Evolutionary conservation across 1,140 invertebrate genomes (phyloP), one percentile per base, ranked within the genome.

Genomic region (Leguminivora glycinivorella): DNA sequence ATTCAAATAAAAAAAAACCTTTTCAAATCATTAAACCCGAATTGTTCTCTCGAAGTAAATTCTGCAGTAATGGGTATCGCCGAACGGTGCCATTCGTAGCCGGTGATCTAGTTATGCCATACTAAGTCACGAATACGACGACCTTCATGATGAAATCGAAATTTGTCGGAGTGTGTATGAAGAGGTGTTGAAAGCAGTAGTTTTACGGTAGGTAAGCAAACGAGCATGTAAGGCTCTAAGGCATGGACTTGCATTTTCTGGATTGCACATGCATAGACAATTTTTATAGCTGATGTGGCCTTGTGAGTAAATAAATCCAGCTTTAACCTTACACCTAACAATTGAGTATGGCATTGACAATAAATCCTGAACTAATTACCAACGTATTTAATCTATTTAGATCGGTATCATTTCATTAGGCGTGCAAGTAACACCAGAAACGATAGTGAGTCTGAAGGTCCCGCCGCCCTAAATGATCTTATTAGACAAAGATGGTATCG

Each of bases 101-200:
- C 71, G 69, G 66, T 80, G 84, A 83, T 87, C 86, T 79, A 85
- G 82, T 88, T 90, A 83, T 85, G 82, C 78, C 79, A 81, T 71
- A 78, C 69, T 72, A 67, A 76, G 82, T 88, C 84, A 89, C 84
- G 88, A 88, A 78, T 74, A 60, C 69, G 69, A 67, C 77, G 80
- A 84, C 83, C 87, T 88, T 88, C 80, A 73, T 84, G 78, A 76
- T 79, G 84, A 84, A 89, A 89, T 81, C 83, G 78, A 83, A 84
- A 83, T 84, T 75, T 60, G 68, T 58, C 24, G 24, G 43, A 34
- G 70, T 63, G 56, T 22, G 19, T 9, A 19, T 63, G 29, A 43
- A 67, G 22, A 70, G 10, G 34, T 60, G 72, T 70, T 31, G 31
- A 70, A 68, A 76, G 69, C 68, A 14, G 10, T 38, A 38, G 34